phyloP scores from a whole-genome alignment of 2,797 vertebrate genomes.

The Notolabrus celidotus region DNA sequence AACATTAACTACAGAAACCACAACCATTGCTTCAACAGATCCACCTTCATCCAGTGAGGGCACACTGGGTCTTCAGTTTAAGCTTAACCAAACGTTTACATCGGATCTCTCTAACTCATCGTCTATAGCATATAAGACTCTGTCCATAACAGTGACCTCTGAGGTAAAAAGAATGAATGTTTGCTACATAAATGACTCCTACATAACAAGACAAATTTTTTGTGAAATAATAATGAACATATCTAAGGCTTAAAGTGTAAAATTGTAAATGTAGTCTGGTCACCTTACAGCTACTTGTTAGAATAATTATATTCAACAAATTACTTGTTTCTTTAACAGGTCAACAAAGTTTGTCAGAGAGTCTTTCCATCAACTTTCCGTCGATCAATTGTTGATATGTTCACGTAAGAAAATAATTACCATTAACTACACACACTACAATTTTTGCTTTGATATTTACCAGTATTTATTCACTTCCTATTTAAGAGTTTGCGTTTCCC shows the following conservation, averaged over 20 bases:
- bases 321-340: slow-evolving; percentile 47
- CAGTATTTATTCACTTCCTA: fast-evolving
- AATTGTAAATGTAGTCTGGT: neutral
- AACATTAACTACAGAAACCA: neutral
- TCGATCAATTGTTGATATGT: slow-evolving; percentile 43
- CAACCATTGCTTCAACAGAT: slow-evolving; percentile 32
- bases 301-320: neutral
- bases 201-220: neutral
- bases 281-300: neutral
- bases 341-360: slow-evolving; percentile 20
- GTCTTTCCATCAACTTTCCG: slow-evolving; percentile 19
- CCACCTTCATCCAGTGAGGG: slow-evolving; percentile 41
- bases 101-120: slow-evolving; percentile 2
- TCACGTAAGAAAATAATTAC: slow-evolving; percentile 57
- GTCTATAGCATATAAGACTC: slow-evolving; percentile 14
- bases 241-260: fast-evolving
- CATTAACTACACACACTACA: neutral
- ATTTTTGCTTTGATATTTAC: neutral
- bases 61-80: slow-evolving; percentile 38
- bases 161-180: slow-evolving; percentile 64
- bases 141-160: slow-evolving; percentile 6
- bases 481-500: neutral
- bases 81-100: slow-evolving; percentile 27
- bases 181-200: neutral
- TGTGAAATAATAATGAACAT: too few relatives aligned